A percentile compares a stretch with the other conserved stretches of the same genome.
These are phyloP conservation scores for Tiaroga cobitis DNA, from an alignment of 2,797 vertebrate genomes.

Conservation along the genomic window DNA sequence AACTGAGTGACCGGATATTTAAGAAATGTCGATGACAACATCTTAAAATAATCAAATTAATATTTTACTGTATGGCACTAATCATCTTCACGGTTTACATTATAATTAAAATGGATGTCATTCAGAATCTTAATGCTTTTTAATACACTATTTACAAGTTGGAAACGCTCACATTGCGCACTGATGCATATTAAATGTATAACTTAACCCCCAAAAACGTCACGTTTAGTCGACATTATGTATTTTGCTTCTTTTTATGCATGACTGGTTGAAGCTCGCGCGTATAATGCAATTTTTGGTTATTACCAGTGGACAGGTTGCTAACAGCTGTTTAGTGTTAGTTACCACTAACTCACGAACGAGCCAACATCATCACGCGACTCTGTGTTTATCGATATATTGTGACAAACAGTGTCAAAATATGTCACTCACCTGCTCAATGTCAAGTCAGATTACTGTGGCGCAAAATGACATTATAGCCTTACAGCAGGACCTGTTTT, in stretches of 20 bases:
- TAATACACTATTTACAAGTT: background rate
- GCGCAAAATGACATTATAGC: background rate
- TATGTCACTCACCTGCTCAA: constrained; percentile 41
- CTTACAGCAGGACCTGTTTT: constrained; percentile 9
- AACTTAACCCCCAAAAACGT: background rate
- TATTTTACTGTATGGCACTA: background rate
- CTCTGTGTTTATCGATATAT: background rate
- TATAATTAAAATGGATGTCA: background rate
- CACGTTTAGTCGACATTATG: background rate
- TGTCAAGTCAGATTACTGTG: background rate
- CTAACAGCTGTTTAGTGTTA: constrained; percentile 54
- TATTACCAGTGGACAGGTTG: background rate
- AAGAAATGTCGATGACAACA: background rate
- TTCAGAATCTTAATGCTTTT: background rate
- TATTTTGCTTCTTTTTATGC: background rate
- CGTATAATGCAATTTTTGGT: background rate
- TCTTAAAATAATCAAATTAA: background rate
- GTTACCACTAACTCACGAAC: background rate
- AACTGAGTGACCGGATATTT: background rate
- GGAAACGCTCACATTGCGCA: background rate
- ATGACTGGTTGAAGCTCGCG: background rate
- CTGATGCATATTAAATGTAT: background rate
- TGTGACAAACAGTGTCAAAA: background rate
- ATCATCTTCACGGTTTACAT: background rate
- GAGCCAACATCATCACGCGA: background rate